Conservation (phyloP, 92 coral and sea anemone genomes). For the Plumapathes pennacea region DNA sequence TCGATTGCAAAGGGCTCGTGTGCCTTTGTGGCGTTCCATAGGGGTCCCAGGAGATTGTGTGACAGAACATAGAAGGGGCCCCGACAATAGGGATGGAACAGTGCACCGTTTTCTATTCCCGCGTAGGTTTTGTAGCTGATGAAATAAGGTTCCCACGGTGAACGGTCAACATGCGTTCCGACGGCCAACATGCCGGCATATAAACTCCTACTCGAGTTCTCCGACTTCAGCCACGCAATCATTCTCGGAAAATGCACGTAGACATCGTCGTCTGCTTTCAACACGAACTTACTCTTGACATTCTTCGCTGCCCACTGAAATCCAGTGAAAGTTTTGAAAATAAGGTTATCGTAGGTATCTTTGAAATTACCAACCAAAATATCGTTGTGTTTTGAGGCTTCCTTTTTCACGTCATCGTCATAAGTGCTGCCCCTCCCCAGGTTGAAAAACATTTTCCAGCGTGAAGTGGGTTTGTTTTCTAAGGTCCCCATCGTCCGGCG, state of each 20-base stretch:
- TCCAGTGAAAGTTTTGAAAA: conserved; percentile 2
- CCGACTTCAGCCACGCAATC: conserved; percentile 2
- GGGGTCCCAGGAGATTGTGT: background rate
- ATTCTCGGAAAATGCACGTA: conserved; percentile 5
- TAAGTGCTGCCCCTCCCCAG: conserved; percentile 1
- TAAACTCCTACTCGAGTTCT: conserved; percentile 1
- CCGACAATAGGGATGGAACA: conserved; percentile 1
- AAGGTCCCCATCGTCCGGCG: background rate
- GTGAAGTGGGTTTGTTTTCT: background rate
- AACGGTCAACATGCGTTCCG: background rate
- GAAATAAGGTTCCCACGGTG: background rate
- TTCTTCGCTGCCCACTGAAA: conserved; percentile 2
- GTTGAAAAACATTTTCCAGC: conserved; percentile 11
- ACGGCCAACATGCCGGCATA: conserved; percentile 6
- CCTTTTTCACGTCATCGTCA: background rate
- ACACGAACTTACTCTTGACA: conserved; percentile 2
- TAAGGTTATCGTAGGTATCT: conserved; percentile 12
- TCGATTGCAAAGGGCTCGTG: conserved; percentile 2
- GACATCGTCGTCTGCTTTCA: conserved; percentile 18
- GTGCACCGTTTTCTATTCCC: background rate
- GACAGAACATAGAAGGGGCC: conserved; percentile 11
- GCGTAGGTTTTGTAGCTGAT: background rate
- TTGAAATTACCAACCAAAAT: background rate
- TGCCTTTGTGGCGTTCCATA: background rate
- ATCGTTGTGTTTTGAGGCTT: conserved; percentile 1